phyloP scores from a whole-genome alignment of 2,888 invertebrate genomes.

The Ochropacha duplaris region DNA sequence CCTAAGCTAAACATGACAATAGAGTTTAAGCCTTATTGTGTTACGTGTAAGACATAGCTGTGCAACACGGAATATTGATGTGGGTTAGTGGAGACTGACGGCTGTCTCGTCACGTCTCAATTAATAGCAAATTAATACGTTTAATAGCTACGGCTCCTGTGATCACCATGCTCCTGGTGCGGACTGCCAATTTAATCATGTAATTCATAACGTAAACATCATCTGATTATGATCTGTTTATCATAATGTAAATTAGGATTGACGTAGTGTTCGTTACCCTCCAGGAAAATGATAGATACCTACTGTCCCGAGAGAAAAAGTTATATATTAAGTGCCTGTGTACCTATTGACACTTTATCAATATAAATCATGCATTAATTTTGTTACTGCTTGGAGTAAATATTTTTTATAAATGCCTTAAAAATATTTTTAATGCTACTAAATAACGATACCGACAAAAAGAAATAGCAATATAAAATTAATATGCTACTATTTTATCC shows the following conservation, averaged over 20 bases:
- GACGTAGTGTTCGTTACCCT: too few relatives aligned
- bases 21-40: constrained; percentile 37
- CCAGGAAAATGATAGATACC: neutral
- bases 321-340: too few relatives aligned
- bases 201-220: neutral
- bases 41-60: constrained; percentile 28
- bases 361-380: too few relatives aligned
- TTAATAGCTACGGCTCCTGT: constrained; percentile 44
- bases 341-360: too few relatives aligned
- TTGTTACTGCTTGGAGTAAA: too few relatives aligned
- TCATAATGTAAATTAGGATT: neutral
- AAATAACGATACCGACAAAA: too few relatives aligned
- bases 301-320: too few relatives aligned
- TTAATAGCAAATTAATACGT: constrained; percentile 59
- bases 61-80: constrained; percentile 16
- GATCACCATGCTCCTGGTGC: constrained; percentile 29
- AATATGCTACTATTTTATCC: neutral
- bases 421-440: too few relatives aligned
- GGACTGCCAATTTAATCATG: constrained; percentile 12
- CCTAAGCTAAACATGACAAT: constrained; percentile 22
- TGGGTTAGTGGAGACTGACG: constrained; percentile 29
- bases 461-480: too few relatives aligned
- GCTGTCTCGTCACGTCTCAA: constrained; percentile 59
- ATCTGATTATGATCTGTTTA: neutral
- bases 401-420: too few relatives aligned